phyloP scores from a whole-genome alignment of 2,797 vertebrate species.

The Mallotus villosus region DNA sequence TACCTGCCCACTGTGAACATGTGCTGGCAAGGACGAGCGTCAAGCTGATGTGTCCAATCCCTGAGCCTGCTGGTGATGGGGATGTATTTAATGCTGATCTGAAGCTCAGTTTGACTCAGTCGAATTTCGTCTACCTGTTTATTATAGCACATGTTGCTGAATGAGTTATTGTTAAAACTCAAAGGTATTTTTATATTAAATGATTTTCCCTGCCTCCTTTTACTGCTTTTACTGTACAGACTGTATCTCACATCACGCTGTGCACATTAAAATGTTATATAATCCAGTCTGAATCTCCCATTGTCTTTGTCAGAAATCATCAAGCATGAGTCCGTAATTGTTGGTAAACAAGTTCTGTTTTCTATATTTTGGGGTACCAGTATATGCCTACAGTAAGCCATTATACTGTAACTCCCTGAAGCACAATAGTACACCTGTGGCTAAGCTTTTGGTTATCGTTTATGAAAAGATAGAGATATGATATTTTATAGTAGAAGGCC shows the following conservation, averaged over 20 bases:
- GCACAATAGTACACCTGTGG: no score
- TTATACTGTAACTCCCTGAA: no score
- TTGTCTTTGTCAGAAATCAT: slow-evolving; percentile 7
- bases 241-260: slow-evolving; percentile 63
- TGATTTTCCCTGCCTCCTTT: slow-evolving; percentile 52
- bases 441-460: no score
- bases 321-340: slow-evolving; percentile 22
- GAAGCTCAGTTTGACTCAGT: slow-evolving; percentile 49
- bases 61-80: slow-evolving; percentile 29
- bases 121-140: slow-evolving; percentile 64
- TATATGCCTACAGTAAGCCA: not conserved
- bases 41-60: slow-evolving; percentile 39
- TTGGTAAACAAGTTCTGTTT: not conserved
- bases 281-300: slow-evolving; percentile 45
- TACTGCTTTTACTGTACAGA: slow-evolving; percentile 71
- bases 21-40: slow-evolving; percentile 51
- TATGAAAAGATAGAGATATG: no score
- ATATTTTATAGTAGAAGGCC: no score
- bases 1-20: slow-evolving; percentile 51
- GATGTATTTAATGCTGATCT: slow-evolving; percentile 46
- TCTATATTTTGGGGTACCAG: not conserved
- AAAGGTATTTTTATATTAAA: slow-evolving; percentile 66
- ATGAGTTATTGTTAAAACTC: slow-evolving; percentile 50
- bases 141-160: slow-evolving; percentile 51
- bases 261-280: slow-evolving; percentile 79